Evolutionary conservation across 1,140 invertebrate genomes (phyloP), one percentile per base, ranked within the genome.

Genomic region (Drosophila ananassae): DNA sequence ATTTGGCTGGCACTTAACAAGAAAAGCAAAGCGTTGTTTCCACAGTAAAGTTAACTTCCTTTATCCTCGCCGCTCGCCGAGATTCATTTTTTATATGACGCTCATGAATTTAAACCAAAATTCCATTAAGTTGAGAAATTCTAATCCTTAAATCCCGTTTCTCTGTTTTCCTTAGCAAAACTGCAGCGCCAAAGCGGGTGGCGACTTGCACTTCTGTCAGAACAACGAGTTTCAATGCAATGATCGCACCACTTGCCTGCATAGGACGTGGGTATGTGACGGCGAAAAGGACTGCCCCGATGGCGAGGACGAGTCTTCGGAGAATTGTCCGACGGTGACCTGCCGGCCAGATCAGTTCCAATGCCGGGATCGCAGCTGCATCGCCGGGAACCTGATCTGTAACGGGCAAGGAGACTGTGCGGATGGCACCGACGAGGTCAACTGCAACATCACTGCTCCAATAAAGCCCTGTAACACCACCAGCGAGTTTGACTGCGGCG

Each of bases 271-370:
- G 96, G 92, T 97, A 0, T 98, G 97, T 91, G 97, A 98, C 89
- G 97, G 97, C 0, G 95, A 96, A 67, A 93, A 92, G 4, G 97
- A 98, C 89, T 98, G 97, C 84, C 94, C 95, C 0, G 95, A 96
- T 83, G 96, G 96, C 5, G 94, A 94, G 0, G 97, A 98, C 89
- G 97, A 98, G 90, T 93, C 93, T 0, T 85, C 93, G 0, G 90
- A 92, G 46, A 89, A 93, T 34, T 97, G 96, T 85, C 91, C 93
- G 46, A 95, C 96, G 92, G 91, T 95, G 68, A 96, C 97, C 64
- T 97, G 98, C 94, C 91, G 96, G 61, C 92, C 94, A 0, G 95
- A 97, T 92, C 96, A 97, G 91, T 97, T 97, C 91, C 96, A 96
- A 73, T 98, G 97, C 87, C 94, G 93, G 12, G 95, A 97, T 92